Evolutionary conservation across 2,797 vertebrate species (phyloP).

Genomic region (Peromyscus melanophrys): DNA sequence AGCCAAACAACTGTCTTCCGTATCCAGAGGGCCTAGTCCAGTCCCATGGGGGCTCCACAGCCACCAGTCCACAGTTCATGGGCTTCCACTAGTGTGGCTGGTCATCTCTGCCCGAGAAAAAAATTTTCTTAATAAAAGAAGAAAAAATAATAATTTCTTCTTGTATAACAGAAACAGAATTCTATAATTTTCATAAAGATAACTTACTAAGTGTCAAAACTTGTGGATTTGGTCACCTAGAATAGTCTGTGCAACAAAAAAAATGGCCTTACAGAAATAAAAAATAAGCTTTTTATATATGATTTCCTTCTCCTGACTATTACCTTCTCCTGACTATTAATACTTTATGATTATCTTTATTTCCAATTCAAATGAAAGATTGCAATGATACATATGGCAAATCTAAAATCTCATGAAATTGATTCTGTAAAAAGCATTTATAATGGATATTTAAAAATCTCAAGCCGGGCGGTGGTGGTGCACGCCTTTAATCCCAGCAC

Average conservation of each 20-base stretch:
- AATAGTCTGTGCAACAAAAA: slow-evolving; percentile 23
- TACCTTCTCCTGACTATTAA: slow-evolving; percentile 20
- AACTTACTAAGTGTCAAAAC: neutral
- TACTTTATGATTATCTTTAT: neutral
- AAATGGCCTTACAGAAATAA: neutral
- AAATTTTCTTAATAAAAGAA: no score
- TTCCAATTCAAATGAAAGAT: slow-evolving; percentile 30
- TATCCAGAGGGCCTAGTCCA: no score
- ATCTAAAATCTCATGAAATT: slow-evolving; percentile 14
- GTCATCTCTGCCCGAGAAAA: no score
- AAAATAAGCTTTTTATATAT: neutral
- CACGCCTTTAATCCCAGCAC: no score
- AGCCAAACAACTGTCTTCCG: no score
- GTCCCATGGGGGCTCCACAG: no score
- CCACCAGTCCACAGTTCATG: no score
- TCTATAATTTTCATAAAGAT: neutral
- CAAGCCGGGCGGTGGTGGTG: no score
- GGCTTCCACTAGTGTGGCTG: no score
- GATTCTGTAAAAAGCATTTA: slow-evolving; percentile 34
- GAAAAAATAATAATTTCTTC: neutral
- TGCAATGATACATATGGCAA: neutral
- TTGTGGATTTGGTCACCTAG: neutral
- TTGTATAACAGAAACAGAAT: neutral
- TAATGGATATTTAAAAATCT: slow-evolving; percentile 60
- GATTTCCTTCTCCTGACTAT: neutral